A percentile compares a stretch with the other conserved stretches of the same genome.
Evolutionary conservation across 23 tunicate genomes (phyloP).

Genomic region (Ascidia mentula): DNA sequence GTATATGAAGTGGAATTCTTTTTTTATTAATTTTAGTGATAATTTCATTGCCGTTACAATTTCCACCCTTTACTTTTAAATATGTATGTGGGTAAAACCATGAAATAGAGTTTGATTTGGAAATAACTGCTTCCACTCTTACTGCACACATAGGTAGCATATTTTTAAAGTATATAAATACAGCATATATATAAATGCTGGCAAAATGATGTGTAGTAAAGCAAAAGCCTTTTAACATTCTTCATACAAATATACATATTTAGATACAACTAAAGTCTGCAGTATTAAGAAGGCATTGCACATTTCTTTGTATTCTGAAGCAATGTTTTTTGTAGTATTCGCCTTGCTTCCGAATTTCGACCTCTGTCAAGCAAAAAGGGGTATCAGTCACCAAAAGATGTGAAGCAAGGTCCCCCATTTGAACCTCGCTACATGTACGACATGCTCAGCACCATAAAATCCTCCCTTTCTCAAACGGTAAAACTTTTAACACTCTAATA

Average conservation of each 20-base stretch:
- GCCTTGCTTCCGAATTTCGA: constrained; percentile 77
- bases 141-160: no score
- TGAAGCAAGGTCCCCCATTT: constrained; percentile 63
- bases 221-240: no score
- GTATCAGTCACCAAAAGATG: constrained; percentile 47
- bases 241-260: no score
- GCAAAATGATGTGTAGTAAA: not conserved
- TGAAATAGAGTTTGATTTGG: no score
- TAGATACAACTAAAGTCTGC: no score
- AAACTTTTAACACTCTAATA: no score
- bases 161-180: no score
- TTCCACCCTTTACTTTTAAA: not conserved
- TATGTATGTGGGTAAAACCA: no score
- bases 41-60: not conserved
- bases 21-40: no score
- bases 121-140: no score
- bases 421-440: constrained; percentile 78
- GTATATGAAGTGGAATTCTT: no score
- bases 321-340: constrained; percentile 26
- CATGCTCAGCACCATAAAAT: constrained; percentile 58
- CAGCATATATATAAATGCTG: not conserved
- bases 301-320: not conserved
- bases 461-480: constrained; percentile 67
- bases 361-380: constrained; percentile 66
- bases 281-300: no score